Evolutionary conservation across 2,888 invertebrate genomes (phyloP).

Genomic region (Campaea margaritaria): DNA sequence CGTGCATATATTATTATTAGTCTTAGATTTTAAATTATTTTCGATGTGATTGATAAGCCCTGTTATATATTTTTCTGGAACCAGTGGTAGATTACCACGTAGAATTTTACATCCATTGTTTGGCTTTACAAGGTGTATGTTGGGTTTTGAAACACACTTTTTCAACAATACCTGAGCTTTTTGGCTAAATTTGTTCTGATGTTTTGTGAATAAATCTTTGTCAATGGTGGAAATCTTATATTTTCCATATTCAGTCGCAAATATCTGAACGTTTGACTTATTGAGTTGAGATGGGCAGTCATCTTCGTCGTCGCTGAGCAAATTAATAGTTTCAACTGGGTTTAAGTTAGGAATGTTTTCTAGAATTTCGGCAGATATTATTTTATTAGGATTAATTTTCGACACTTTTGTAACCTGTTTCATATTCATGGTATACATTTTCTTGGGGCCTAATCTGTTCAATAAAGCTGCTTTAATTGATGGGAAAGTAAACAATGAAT

Average conservation of each 20-base stretch:
- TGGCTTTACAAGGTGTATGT: background rate
- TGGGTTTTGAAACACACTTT: conserved; percentile 29
- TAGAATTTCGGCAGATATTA: conserved; percentile 49
- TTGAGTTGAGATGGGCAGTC: background rate
- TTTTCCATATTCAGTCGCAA: conserved; percentile 69
- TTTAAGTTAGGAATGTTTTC: conserved; percentile 42
- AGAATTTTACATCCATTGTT: background rate
- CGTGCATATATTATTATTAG: conserved; percentile 4
- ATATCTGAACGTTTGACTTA: conserved; percentile 23
- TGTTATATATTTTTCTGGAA: conserved; percentile 14
- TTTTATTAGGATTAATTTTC: conserved; percentile 41
- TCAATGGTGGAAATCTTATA: conserved; percentile 52
- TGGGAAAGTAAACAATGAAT: conserved; percentile 63
- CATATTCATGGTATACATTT: conserved; percentile 64
- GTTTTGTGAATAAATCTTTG: conserved; percentile 50
- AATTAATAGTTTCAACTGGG: conserved; percentile 65
- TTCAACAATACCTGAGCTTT: conserved; percentile 61
- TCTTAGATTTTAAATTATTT: conserved; percentile 19
- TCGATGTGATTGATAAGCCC: conserved; percentile 22
- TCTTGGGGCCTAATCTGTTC: conserved; percentile 47
- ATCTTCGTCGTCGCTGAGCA: conserved; percentile 76
- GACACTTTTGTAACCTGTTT: conserved; percentile 53
- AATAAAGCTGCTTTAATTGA: conserved; percentile 57
- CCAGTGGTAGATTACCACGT: background rate
- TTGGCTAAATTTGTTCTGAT: conserved; percentile 61